These are phyloP conservation scores for Pseudococcus viburni DNA, from an alignment of 2,888 invertebrate species.

Conservation along the genomic window DNA sequence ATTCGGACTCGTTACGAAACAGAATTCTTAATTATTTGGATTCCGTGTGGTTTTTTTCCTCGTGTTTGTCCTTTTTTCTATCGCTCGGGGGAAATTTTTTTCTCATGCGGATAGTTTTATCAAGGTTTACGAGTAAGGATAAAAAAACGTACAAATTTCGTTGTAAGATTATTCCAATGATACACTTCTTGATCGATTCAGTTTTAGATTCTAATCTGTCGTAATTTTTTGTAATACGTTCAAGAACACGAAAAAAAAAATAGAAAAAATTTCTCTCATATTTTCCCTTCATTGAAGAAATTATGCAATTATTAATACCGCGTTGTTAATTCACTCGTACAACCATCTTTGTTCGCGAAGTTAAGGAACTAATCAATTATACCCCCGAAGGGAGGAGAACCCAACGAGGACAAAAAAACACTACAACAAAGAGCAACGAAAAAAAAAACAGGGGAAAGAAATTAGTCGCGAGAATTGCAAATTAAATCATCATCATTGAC, in stretches of 20 bases:
- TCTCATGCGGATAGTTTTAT: background rate
- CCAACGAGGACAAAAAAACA: background rate
- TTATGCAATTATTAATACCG: background rate
- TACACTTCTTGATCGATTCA: too few relatives aligned
- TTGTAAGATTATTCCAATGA: too few relatives aligned
- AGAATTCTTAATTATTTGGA: background rate
- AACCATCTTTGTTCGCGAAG: background rate
- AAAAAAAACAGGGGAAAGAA: background rate
- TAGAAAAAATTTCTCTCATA: too few relatives aligned
- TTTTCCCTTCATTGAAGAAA: background rate
- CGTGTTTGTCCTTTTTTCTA: background rate
- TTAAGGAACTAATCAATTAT: background rate
- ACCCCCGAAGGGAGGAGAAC: background rate
- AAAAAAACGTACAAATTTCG: too few relatives aligned
- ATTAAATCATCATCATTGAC: constrained; percentile 21
- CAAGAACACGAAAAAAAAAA: too few relatives aligned
- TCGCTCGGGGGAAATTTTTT: background rate
- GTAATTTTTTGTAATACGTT: too few relatives aligned
- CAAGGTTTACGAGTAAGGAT: too few relatives aligned
- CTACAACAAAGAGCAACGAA: background rate
- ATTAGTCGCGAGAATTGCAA: constrained; percentile 9
- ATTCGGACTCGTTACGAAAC: background rate
- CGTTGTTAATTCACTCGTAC: constrained; percentile 25
- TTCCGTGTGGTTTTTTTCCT: background rate
- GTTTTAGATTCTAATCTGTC: too few relatives aligned